Evolutionary conservation across 2,888 invertebrate species (phyloP), one percentile per base, ranked within the genome.

Genomic region (Pristionchus mayeri): DNA sequence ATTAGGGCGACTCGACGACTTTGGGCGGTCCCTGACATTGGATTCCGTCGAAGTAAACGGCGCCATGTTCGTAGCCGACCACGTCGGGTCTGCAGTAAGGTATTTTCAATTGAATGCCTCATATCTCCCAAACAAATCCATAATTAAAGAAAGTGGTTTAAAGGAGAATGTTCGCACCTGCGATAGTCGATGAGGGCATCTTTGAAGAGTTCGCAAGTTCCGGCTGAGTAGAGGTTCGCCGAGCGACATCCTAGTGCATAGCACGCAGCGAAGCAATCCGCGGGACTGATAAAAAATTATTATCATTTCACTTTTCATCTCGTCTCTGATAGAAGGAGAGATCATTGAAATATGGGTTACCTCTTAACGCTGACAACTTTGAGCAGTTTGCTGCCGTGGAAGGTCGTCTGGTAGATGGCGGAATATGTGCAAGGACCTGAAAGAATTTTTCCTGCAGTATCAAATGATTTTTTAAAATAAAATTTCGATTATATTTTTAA

Each of bases 181-280:
- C 92, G 89, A 86, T 91, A 92, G 85, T 92, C 92, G 63, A 92
- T 90, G 27, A 92, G 86, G 3, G 92, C 91, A 87, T 92, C 92
- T 6, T 87, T 87, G 88, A 88, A 92, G 13, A 91, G 84, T 84
- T 91, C 89, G 79, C 84, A 92, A 78, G 76, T 88, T 87, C 75
- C 89, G 86, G 79, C 85, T 86, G 82, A 87, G 85, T 80, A 88
- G 80, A 92, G 85, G 84, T 92, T 92, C 9, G 92, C 92, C n/a
- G 92, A 92, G 81, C 91, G 88, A 80, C 92, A 92, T 40, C 88
- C 85, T 84, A 90, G 88, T 9, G 87, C 88, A 75, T 89, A 89
- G 85, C 92, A 92, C 4, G 90, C 91, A 21, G 89, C 89, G 63
- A 92, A 90, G 71, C 92, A 92, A 60, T 92, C 91, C 3, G 90